Evolutionary conservation across 2,113 vertebrate species (phyloP).

Genomic region (Oxyura jamaicensis): DNA sequence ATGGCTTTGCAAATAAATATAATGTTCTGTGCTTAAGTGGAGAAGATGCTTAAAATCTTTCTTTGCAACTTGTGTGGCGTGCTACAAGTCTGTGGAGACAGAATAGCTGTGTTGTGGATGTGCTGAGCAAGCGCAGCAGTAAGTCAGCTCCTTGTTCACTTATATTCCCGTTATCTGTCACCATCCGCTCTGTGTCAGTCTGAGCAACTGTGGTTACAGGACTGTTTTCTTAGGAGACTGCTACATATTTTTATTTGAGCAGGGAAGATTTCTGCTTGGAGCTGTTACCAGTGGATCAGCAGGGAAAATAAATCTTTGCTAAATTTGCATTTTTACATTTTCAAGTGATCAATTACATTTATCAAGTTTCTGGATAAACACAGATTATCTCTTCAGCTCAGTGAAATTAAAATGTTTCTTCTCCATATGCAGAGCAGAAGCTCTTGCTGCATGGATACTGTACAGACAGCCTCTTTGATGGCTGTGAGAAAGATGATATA

Average conservation of each 20-base stretch:
- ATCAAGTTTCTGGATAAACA: constrained; percentile 10
- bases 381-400: constrained; percentile 16
- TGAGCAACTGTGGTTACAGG: background rate
- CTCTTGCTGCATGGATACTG: background rate
- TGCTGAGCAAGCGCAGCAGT: background rate
- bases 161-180: background rate
- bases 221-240: constrained; percentile 2
- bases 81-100: background rate
- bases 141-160: background rate
- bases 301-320: constrained; percentile 1
- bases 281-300: background rate
- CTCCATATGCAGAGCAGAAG: background rate
- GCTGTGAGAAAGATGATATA: constrained; percentile 6
- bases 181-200: background rate
- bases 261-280: background rate
- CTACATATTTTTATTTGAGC: background rate
- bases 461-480: background rate
- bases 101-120: background rate
- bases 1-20: background rate
- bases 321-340: constrained; percentile 8
- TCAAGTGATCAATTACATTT: background rate
- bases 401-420: background rate
- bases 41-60: background rate
- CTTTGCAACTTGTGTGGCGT: background rate
- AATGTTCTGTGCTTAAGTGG: background rate